These are phyloP conservation scores for Drosophila cardini DNA, from an alignment of 1,140 invertebrate species.

Conservation along the genomic window DNA sequence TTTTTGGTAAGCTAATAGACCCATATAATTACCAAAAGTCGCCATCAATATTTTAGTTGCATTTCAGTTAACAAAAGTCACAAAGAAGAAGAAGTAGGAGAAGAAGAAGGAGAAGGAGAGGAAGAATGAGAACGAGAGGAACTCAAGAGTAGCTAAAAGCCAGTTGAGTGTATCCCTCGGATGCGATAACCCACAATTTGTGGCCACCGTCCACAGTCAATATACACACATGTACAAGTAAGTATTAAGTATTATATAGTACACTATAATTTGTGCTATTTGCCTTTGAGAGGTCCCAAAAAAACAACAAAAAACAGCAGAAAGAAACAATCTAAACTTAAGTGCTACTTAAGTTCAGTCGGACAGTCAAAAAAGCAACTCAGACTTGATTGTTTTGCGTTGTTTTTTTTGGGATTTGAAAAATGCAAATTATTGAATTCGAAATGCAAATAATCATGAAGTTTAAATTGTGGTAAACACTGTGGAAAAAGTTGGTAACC, in stretches of 20 bases:
- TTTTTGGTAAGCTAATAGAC: constrained; percentile 4
- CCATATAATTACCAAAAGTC: constrained; percentile 12
- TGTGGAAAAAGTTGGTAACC: not conserved
- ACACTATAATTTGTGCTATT: constrained; percentile 68
- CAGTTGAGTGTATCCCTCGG: constrained; percentile 78
- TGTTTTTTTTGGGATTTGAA: constrained; percentile 52
- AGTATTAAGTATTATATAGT: constrained; percentile 46
- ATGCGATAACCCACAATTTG: constrained; percentile 72
- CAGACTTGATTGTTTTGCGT: constrained; percentile 9
- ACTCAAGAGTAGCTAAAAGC: constrained; percentile 16
- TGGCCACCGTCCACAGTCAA: constrained; percentile 32
- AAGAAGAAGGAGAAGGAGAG: not conserved
- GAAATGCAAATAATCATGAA: constrained; percentile 75
- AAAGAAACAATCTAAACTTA: not conserved
- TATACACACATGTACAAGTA: constrained; percentile 42
- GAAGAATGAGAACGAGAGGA: not conserved
- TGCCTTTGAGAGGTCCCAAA: constrained; percentile 38
- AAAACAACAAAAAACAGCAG: constrained; percentile 3
- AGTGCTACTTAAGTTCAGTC: not conserved
- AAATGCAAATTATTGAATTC: constrained; percentile 77
- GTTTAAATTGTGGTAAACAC: constrained; percentile 61
- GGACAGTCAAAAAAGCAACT: constrained; percentile 17
- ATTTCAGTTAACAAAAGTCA: constrained; percentile 33
- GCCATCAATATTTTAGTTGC: constrained; percentile 49
- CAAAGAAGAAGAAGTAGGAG: not conserved